Conservation (phyloP, 2,113 vertebrate genomes). For the Nicator chloris region DNA sequence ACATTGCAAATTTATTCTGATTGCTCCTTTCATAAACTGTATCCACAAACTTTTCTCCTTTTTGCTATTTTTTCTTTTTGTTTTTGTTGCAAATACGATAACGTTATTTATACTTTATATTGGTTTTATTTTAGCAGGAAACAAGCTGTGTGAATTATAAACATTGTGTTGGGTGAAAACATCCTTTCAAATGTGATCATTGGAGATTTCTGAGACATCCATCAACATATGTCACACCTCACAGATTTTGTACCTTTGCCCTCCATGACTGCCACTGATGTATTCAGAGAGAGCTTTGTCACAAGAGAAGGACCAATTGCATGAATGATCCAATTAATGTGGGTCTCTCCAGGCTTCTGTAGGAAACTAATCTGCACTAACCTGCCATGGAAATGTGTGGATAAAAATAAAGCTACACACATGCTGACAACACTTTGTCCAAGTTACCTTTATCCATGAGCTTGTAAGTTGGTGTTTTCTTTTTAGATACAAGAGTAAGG, state of each 20-base stretch:
- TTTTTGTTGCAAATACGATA: neutral
- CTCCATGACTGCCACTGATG: neutral
- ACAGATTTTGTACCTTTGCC: neutral
- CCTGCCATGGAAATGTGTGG: neutral
- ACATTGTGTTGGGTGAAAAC: neutral
- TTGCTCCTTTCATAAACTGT: neutral
- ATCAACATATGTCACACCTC: constrained; percentile 17
- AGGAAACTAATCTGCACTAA: neutral
- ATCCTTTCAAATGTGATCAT: neutral
- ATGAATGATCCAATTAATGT: neutral
- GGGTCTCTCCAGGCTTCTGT: neutral
- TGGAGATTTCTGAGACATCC: neutral
- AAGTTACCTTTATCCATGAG: neutral
- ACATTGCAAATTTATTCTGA: neutral
- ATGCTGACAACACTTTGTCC: neutral
- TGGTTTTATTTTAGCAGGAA: neutral
- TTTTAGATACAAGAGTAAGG: neutral
- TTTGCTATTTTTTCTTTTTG: neutral
- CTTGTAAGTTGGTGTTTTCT: neutral
- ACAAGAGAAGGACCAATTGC: neutral
- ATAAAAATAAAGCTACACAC: neutral
- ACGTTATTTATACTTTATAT: neutral
- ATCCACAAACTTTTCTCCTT: neutral
- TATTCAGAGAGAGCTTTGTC: neutral
- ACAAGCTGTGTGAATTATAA: neutral